Evolutionary conservation across 2,113 vertebrate genomes (phyloP), one percentile per base, ranked within the genome.

Genomic region (Martes martes): DNA sequence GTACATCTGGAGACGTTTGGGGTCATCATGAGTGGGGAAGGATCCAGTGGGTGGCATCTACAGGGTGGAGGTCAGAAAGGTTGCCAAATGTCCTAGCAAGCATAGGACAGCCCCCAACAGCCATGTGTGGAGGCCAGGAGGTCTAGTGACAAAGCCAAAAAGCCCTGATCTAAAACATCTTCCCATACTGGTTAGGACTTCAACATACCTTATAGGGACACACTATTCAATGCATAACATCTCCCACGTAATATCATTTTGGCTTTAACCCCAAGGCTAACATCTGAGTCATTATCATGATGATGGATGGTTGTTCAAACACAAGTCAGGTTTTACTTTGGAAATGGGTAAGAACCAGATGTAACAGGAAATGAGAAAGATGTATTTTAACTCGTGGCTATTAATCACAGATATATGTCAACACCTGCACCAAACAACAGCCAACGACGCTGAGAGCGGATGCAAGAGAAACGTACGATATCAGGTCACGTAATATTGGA

Each of bases 291-390:
- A 71, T 74, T 36, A 47, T 59, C 24, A 4, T n/a, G 50, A 23
- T 18, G 71, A 71, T 6, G 36, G 18, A 69, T 4, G 31, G 6
- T 31, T 83, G 18, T 76, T 86, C 65, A 73, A 67, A 59, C 2
- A 8, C 45, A 59, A 78, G 45, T 61, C 50, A 52, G 7, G n/a
- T 73, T 92, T 24, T 7, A 55, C 86, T 61, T 13, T 3, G 57
- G 39, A 61, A 8, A 81, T 14, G 8, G 5, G 10, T 21, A 31
- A 76, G 8, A 39, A 18, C 71, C 52, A 42, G 26, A 50, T 2
- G 3, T n/a, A n/a, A 84, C n/a, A 24, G 91, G 84, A 93, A 95
- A 50, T 85, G 88, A 94, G 78, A 85, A 31, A 24, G 23, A 11
- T 42, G 55, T 80, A n/a, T 36, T 92, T 94, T 45, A 89, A 33